Conservation (phyloP, 2,797 vertebrate genomes). For the Okamejei kenojei region DNA sequence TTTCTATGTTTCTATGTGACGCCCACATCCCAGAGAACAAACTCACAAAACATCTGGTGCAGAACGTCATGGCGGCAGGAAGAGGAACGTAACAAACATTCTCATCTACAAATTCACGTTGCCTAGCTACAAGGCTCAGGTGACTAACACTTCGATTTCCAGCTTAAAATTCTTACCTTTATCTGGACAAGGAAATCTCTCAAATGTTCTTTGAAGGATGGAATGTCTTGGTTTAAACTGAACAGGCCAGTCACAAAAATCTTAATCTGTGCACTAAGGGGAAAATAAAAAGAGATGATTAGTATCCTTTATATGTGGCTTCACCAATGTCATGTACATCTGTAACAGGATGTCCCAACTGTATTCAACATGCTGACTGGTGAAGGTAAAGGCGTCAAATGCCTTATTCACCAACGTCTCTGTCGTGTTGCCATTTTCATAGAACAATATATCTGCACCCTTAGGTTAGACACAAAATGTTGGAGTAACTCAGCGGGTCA, state of each 20-base stretch:
- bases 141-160: neutral
- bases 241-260: slow-evolving; percentile 97
- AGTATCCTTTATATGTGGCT: too few relatives aligned
- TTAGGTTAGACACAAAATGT: too few relatives aligned
- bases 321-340: too few relatives aligned
- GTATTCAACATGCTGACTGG: too few relatives aligned
- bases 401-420: too few relatives aligned
- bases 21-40: too few relatives aligned
- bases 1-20: too few relatives aligned
- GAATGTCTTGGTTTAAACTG: slow-evolving; percentile 98
- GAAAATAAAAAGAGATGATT: neutral
- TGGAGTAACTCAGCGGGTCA: too few relatives aligned
- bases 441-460: too few relatives aligned
- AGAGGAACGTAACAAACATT: neutral
- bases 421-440: too few relatives aligned
- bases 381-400: too few relatives aligned
- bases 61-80: neutral
- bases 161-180: slow-evolving; percentile 66
- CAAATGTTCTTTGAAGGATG: slow-evolving; percentile 96
- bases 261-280: slow-evolving; percentile 88
- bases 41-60: neutral
- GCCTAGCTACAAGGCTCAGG: neutral
- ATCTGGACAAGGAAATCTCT: slow-evolving; percentile 98
- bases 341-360: too few relatives aligned
- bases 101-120: neutral